phyloP scores from a whole-genome alignment of 2,888 invertebrate genomes.

The Arctia plantaginis region DNA sequence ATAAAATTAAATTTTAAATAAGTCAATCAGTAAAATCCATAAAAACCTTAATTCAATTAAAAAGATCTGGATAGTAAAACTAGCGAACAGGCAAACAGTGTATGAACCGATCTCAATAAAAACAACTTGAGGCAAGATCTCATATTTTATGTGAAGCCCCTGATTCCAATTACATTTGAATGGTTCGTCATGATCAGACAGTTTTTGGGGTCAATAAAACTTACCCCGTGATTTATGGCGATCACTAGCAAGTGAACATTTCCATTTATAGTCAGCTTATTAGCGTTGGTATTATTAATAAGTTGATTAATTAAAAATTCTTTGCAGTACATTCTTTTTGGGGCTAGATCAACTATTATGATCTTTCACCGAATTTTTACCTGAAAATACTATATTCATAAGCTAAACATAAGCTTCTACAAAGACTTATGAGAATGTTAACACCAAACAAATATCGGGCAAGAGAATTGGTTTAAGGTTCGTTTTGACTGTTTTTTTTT shows the following conservation, averaged over 20 bases:
- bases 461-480: not conserved
- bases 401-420: not conserved
- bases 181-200: constrained; percentile 83
- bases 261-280: constrained; percentile 70
- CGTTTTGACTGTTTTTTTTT: not conserved
- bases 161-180: constrained; percentile 84
- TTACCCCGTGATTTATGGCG: constrained; percentile 76
- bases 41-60: constrained; percentile 15
- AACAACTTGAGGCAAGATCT: constrained; percentile 74
- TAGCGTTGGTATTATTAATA: constrained; percentile 69
- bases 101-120: constrained; percentile 78
- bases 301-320: constrained; percentile 27
- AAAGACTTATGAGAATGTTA: not conserved
- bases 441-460: not conserved
- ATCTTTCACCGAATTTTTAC: not conserved
- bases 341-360: too few species aligned
- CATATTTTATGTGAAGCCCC: constrained; percentile 82
- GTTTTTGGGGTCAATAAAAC: constrained; percentile 79
- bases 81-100: constrained; percentile 56
- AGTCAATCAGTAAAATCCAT: not conserved
- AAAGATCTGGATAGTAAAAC: constrained; percentile 24
- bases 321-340: too few species aligned
- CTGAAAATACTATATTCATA: too few species aligned
- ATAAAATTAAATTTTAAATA: not conserved
- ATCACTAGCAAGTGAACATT: constrained; percentile 66